Evolutionary conservation across 1,140 invertebrate genomes (phyloP), one percentile per base, ranked within the genome.

Genomic region (Vanessa atalanta): DNA sequence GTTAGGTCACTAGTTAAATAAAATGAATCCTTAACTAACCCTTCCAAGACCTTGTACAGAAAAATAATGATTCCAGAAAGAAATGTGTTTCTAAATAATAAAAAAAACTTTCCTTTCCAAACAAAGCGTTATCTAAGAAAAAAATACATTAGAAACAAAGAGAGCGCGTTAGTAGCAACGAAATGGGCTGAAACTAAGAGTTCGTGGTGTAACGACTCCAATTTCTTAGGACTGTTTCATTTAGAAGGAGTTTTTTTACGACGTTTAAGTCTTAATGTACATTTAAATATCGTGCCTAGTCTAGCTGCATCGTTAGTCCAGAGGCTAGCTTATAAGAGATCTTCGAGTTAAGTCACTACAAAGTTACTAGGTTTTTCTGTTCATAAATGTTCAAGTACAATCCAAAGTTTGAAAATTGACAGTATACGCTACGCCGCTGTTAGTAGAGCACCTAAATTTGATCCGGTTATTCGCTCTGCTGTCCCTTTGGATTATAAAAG

Each of bases 111-210:
- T 72, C 66, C 53, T 57, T 43, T 61, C 61, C 66, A 72, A 76
- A 80, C 73, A 80, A 77, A 77, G 70, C 73, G 75, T 70, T 80
- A 80, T 80, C 75, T 75, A 14, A 72, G 72, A 69, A 71, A 72
- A 78, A 80, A 76, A 79, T 71, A 77, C 77, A 81, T 79, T 79
- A 72, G 71, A 72, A 76, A 81, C 75, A 77, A 77, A 81, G 74
- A 78, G 73, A 75, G 57, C 70, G 60, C 70, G 76, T 77, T 67
- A 73, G 70, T 77, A 76, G 72, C 71, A 73, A 70, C 70, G 78
- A 81, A 81, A 81, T 81, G 78, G 79, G 61, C 75, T 77, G 77
- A 79, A 81, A 81, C 79, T 79, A 79, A 77, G 76, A 78, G 26
- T 61, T 75, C 70, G 76, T 61, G 67, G 70, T 77, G 70, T 78